phyloP scores from a whole-genome alignment of 2,888 invertebrate species.

The Polylopha cassiicola region DNA sequence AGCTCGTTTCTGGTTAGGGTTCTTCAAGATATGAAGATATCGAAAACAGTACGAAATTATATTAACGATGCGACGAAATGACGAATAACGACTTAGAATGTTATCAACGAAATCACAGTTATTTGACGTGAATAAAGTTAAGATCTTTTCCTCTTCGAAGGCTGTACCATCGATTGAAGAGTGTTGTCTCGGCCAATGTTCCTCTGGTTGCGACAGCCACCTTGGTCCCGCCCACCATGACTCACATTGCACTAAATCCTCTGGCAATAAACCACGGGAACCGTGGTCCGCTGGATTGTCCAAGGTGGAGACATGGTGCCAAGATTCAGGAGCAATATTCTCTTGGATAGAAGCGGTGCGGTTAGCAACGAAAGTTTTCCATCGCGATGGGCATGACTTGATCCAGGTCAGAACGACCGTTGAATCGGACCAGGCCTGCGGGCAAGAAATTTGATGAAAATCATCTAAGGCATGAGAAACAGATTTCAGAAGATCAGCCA shows the following conservation, averaged over 20 bases:
- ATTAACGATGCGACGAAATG: constrained; percentile 1
- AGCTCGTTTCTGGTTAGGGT: not conserved
- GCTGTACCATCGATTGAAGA: too few relatives aligned
- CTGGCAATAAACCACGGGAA: not conserved
- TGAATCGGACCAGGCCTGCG: constrained; percentile 2
- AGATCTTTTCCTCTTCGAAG: too few relatives aligned
- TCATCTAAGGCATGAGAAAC: not conserved
- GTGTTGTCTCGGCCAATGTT: not conserved
- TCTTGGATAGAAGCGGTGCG: not conserved
- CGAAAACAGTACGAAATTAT: not conserved
- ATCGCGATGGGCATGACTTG: not conserved
- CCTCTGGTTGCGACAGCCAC: not conserved
- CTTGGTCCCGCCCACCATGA: not conserved
- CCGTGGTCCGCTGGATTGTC: constrained; percentile 1
- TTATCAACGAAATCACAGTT: not conserved
- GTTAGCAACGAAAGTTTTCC: not conserved
- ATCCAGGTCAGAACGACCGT: constrained; percentile 1
- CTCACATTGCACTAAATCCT: not conserved
- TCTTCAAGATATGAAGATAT: not conserved
- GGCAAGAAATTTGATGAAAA: not conserved
- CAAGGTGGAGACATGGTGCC: not conserved
- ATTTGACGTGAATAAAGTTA: not conserved
- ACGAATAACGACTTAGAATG: not conserved
- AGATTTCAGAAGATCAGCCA: not conserved
- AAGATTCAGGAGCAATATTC: not conserved